Percentiles rank a stretch among this genome's conserved stretches.
Evolutionary conservation across 2,888 invertebrate genomes (phyloP).

Genomic region (Cremastobaeus sp.): DNA sequence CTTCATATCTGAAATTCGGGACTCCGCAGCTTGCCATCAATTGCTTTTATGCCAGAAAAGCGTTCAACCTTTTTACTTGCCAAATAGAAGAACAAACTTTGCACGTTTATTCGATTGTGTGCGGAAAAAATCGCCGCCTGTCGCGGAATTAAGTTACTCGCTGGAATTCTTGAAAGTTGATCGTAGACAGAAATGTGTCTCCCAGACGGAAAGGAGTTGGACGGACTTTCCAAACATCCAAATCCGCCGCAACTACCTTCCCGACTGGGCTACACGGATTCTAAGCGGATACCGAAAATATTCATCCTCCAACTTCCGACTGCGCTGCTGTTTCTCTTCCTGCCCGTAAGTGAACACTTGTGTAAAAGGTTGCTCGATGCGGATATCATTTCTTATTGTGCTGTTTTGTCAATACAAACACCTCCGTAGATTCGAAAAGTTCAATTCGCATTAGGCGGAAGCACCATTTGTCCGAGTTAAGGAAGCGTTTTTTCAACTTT

Average conservation of each 20-base stretch:
- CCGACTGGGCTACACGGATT: conserved; percentile 78
- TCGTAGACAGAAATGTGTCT: conserved; percentile 64
- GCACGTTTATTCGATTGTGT: no score
- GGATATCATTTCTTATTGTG: conserved; percentile 36
- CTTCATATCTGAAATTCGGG: conserved; percentile 19
- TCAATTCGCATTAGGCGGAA: conserved; percentile 10
- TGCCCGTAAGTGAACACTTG: conserved; percentile 39
- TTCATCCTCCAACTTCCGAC: conserved; percentile 48
- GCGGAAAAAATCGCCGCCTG: no score
- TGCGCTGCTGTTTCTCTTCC: conserved; percentile 39
- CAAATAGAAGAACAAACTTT: conserved; percentile 18
- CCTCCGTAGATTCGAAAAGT: conserved; percentile 20
- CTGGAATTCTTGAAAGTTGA: conserved; percentile 51
- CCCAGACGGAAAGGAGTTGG: conserved; percentile 81
- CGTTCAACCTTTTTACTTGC: no score
- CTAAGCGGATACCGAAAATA: conserved; percentile 37
- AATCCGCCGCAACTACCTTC: conserved; percentile 84
- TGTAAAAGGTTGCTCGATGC: conserved; percentile 36
- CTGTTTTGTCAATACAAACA: background rate
- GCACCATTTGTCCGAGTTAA: conserved; percentile 4
- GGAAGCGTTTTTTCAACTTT: conserved; percentile 12
- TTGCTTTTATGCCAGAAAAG: no score
- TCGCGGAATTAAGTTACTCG: conserved; percentile 44
- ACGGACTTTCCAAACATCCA: conserved; percentile 79
- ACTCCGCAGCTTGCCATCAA: no score